Percentiles rank a stretch among this genome's conserved stretches.
phyloP scores from a whole-genome alignment of 2,797 vertebrate species.

The Acrossocheilus wenchowensis region DNA sequence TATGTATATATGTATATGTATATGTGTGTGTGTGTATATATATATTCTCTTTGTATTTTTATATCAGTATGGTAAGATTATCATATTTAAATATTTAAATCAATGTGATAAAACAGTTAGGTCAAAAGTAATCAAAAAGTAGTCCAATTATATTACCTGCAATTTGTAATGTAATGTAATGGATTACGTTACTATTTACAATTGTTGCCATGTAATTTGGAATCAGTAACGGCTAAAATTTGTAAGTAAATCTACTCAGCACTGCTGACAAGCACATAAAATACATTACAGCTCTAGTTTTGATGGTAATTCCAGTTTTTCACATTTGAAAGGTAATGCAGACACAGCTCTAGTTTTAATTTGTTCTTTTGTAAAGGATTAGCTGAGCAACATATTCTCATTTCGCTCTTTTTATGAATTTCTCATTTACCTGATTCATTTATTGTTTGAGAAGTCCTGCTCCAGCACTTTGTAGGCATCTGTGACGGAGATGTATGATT shows the following conservation, averaged over 20 bases:
- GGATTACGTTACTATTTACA: neutral
- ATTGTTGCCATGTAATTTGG: too few species aligned
- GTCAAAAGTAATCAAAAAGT: too few species aligned
- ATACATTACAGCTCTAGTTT: neutral
- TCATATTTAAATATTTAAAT: too few species aligned
- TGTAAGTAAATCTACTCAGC: neutral
- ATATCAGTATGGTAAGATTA: neutral
- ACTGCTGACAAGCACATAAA: neutral
- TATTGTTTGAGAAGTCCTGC: constrained; percentile 39
- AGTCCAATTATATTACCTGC: too few species aligned
- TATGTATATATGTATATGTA: too few species aligned
- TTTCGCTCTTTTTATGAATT: constrained; percentile 20
- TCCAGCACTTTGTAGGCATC: constrained; percentile 37
- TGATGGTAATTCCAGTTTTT: constrained; percentile 10
- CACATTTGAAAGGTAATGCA: neutral
- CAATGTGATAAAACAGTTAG: too few species aligned
- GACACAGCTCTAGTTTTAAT: constrained; percentile 28
- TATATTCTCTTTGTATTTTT: too few species aligned
- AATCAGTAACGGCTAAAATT: neutral
- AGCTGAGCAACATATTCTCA: constrained; percentile 36
- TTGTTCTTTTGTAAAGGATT: constrained; percentile 37
- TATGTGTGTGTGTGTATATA: too few species aligned
- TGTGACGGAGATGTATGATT: constrained; percentile 51
- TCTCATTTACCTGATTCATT: constrained; percentile 58
- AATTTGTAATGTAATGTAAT: too few species aligned